Evolutionary conservation across 2,797 vertebrate genomes (phyloP).

Genomic region (Chrosomus eos): DNA sequence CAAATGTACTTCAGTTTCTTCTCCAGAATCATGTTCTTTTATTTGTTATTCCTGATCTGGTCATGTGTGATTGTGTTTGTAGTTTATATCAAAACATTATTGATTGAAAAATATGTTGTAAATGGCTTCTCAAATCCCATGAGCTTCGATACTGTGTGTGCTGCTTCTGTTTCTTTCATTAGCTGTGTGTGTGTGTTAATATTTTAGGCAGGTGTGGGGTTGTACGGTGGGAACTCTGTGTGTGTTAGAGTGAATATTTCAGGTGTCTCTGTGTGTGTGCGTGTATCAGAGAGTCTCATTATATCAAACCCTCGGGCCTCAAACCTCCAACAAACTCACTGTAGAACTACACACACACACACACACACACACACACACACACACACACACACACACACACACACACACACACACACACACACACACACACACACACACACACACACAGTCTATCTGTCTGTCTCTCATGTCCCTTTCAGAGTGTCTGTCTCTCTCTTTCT

Average conservation of each 20-base stretch:
- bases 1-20: not conserved
- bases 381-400: not conserved
- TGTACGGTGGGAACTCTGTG: not conserved
- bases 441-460: not conserved
- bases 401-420: not conserved
- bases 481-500: not conserved
- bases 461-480: slow-evolving; percentile 2
- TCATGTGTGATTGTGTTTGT: slow-evolving; percentile 9
- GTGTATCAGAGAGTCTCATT: slow-evolving; percentile 58
- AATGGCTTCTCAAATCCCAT: not conserved
- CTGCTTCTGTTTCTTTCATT: slow-evolving; percentile 14
- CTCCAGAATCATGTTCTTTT: not conserved
- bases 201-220: slow-evolving; percentile 41
- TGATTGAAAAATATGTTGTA: not conserved
- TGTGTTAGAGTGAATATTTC: slow-evolving; percentile 19
- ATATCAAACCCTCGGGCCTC: slow-evolving; percentile 61
- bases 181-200: not conserved
- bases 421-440: not conserved
- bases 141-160: slow-evolving; percentile 1
- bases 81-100: not conserved
- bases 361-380: not conserved
- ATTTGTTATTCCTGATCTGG: not conserved
- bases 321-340: slow-evolving; percentile 48
- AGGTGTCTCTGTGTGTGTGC: slow-evolving; percentile 48
- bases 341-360: slow-evolving; percentile 3